phyloP scores from a whole-genome alignment of 2,888 invertebrate species.

The Rhamnusium bicolor region DNA sequence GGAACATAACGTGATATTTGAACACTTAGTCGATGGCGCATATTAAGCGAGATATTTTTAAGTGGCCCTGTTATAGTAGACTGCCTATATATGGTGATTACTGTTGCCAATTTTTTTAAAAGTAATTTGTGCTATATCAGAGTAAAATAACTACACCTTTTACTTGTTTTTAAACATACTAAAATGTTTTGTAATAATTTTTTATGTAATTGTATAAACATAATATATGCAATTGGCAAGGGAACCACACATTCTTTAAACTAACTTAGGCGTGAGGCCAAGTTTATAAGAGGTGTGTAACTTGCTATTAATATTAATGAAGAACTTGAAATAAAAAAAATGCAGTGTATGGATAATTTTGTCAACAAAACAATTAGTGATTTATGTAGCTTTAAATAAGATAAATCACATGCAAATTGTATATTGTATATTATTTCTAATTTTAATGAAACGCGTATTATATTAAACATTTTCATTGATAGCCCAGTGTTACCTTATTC shows the following conservation, averaged over 20 bases:
- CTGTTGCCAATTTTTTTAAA: no score
- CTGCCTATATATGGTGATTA: no score
- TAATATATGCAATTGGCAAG: slow-evolving; percentile 11
- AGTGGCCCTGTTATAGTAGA: no score
- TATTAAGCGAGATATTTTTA: no score
- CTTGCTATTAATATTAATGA: background rate
- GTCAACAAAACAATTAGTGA: background rate
- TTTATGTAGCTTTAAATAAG: background rate
- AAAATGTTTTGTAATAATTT: background rate
- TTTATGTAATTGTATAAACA: background rate
- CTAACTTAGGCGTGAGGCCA: background rate
- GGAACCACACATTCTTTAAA: background rate
- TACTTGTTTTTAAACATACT: no score
- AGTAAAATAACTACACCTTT: no score
- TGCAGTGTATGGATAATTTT: background rate
- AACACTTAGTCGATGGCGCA: no score
- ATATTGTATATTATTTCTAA: background rate
- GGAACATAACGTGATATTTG: no score
- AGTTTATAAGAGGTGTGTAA: background rate
- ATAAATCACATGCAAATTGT: background rate
- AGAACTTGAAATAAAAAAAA: background rate
- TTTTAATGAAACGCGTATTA: no score
- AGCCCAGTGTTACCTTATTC: no score
- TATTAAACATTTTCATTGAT: no score
- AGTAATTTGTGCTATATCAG: no score